Percentiles rank a stretch among this genome's conserved stretches.
Evolutionary conservation across 2,797 vertebrate genomes (phyloP).

Genomic region (Sebastes kiyomatsui): DNA sequence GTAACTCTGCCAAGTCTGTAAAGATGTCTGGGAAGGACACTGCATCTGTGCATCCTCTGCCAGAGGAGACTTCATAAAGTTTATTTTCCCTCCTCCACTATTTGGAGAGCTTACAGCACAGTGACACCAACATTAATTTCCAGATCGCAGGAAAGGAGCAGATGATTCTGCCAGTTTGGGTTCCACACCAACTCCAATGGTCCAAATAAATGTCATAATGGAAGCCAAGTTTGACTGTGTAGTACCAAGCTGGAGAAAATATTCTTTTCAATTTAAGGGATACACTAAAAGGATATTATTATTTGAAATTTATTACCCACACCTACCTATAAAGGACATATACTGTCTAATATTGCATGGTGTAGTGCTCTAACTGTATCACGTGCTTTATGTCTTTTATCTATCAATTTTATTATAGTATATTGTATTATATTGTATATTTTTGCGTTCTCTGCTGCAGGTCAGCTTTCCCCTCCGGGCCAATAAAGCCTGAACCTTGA

Average conservation of each 20-base stretch:
- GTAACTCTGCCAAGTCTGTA: constrained; percentile 40
- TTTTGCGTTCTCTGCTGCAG: constrained; percentile 30
- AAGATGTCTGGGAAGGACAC: constrained; percentile 54
- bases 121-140: constrained; percentile 43
- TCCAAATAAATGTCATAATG: constrained; percentile 18
- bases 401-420: constrained; percentile 34
- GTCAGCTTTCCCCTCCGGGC: constrained; percentile 30
- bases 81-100: constrained; percentile 3
- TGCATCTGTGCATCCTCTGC: constrained; percentile 25
- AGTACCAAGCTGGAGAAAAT: background rate
- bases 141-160: constrained; percentile 20
- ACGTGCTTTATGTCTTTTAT: constrained; percentile 48
- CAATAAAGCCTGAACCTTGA: constrained; percentile 44
- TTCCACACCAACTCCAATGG: background rate
- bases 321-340: constrained; percentile 2
- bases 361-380: constrained; percentile 2
- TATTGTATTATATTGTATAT: constrained; percentile 20
- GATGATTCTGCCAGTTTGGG: constrained; percentile 24
- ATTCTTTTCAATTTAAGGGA: constrained; percentile 19
- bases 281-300: constrained; percentile 21
- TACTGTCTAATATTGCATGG: background rate
- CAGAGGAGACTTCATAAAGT: constrained; percentile 44
- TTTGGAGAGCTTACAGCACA: constrained; percentile 29
- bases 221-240: background rate
- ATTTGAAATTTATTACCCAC: constrained; percentile 3